Evolutionary conservation across 1,140 invertebrate species (phyloP).

Genomic region (Brachionus rotundiformis): DNA sequence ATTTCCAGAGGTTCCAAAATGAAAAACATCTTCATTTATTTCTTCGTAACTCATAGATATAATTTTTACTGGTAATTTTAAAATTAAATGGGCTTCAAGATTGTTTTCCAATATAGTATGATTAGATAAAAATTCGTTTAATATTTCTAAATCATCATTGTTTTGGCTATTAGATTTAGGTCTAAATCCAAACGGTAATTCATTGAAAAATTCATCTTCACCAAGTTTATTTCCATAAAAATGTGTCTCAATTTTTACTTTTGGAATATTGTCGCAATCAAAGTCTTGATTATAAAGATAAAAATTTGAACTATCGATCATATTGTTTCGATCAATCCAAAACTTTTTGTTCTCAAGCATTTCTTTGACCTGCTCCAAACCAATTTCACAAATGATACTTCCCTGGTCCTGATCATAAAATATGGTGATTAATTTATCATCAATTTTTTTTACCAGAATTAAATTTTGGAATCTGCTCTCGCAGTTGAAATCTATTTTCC

Average conservation of each 20-base stretch:
- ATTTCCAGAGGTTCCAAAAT: background rate
- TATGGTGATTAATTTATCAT: background rate
- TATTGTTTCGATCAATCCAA: background rate
- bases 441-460: background rate
- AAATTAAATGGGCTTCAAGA: background rate
- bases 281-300: conserved; percentile 13
- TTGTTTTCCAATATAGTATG: background rate
- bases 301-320: background rate
- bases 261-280: conserved; percentile 10
- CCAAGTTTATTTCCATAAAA: background rate
- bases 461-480: background rate
- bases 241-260: background rate
- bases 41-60: background rate
- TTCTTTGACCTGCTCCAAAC: background rate
- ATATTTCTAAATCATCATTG: background rate
- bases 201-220: background rate
- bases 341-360: conserved; percentile 11
- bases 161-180: background rate
- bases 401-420: conserved; percentile 2
- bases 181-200: background rate
- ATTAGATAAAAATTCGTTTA: conserved; percentile 4
- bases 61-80: background rate
- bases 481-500: conserved; percentile 13
- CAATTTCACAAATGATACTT: background rate
- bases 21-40: background rate